Evolutionary conservation across 92 coral and sea anemone species (phyloP).

Genomic region (Paragorgia papillata): DNA sequence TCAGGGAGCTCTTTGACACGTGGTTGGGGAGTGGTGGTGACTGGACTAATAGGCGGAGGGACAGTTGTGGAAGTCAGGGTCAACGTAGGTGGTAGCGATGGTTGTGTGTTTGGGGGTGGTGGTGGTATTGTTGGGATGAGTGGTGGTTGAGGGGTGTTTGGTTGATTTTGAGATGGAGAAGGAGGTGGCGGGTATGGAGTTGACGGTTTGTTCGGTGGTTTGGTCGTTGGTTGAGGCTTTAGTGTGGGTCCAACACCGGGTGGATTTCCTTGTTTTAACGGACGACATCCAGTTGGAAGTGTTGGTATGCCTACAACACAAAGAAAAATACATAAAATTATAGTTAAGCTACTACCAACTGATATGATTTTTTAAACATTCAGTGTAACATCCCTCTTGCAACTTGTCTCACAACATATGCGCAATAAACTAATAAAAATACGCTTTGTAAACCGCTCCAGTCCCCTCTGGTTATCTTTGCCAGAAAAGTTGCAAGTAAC

Average conservation of each 20-base stretch:
- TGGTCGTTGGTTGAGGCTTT: constrained; percentile 30
- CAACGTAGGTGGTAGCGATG: constrained; percentile 16
- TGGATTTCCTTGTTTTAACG: not conserved
- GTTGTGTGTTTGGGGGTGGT: constrained; percentile 1
- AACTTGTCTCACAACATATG: too few species aligned
- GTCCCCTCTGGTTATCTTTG: too few species aligned
- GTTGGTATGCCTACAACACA: constrained; percentile 13
- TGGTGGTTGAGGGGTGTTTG: constrained; percentile 21
- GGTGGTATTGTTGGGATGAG: constrained; percentile 29
- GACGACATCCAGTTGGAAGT: constrained; percentile 14
- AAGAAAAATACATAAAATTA: not conserved
- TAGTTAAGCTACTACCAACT: too few species aligned
- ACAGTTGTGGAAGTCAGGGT: not conserved
- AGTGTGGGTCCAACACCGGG: constrained; percentile 28
- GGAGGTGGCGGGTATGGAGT: constrained; percentile 50
- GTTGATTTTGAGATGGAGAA: constrained; percentile 36
- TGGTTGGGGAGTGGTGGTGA: constrained; percentile 13
- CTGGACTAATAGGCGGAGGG: constrained; percentile 20
- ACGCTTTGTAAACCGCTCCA: too few species aligned
- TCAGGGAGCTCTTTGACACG: not conserved
- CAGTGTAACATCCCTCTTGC: too few species aligned
- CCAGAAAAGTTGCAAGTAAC: too few species aligned
- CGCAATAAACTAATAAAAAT: too few species aligned
- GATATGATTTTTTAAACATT: too few species aligned
- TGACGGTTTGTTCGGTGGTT: constrained; percentile 23